phyloP scores from a whole-genome alignment of 1,140 invertebrate species.

The Bombus confusus region DNA sequence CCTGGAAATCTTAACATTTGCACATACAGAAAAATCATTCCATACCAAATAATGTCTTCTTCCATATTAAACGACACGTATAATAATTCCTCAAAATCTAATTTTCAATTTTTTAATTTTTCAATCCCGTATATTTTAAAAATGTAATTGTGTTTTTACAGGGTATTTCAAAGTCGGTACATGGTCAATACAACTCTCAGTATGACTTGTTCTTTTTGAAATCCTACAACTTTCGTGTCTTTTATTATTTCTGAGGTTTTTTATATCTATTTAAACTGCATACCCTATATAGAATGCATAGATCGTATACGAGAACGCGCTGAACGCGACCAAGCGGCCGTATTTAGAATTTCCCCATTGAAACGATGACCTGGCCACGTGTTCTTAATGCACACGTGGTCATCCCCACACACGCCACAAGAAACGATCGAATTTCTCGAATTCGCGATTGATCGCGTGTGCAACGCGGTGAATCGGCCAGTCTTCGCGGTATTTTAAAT shows the following conservation, averaged over 20 bases:
- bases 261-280: neutral
- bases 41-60: too few relatives aligned
- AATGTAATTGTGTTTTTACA: too few relatives aligned
- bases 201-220: neutral
- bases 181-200: too few relatives aligned
- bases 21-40: too few relatives aligned
- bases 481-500: neutral
- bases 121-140: too few relatives aligned
- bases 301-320: neutral
- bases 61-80: too few relatives aligned
- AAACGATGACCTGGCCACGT: conserved; percentile 62
- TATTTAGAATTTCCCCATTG: conserved; percentile 65
- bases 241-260: neutral
- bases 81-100: too few relatives aligned
- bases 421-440: conserved; percentile 28
- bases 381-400: conserved; percentile 64
- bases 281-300: neutral
- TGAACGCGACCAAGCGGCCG: neutral
- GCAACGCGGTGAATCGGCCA: neutral
- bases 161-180: too few relatives aligned
- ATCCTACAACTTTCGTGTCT: neutral
- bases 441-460: conserved; percentile 11
- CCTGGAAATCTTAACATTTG: too few relatives aligned
- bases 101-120: too few relatives aligned
- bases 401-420: conserved; percentile 43